These are phyloP conservation scores for Megaleporinus macrocephalus DNA, from an alignment of 2,113 vertebrate genomes.

Conservation along the genomic window DNA sequence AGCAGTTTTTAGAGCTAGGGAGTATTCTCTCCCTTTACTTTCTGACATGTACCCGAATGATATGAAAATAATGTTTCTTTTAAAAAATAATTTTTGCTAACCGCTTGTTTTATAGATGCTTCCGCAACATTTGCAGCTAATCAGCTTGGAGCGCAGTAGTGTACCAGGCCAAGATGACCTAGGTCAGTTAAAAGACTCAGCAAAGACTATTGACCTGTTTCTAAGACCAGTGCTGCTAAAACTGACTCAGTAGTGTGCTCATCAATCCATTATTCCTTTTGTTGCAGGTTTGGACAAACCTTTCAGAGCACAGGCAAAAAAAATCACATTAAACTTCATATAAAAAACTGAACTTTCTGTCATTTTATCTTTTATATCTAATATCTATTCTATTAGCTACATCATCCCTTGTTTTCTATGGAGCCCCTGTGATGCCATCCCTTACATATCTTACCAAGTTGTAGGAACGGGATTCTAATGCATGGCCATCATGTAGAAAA, in stretches of 20 bases:
- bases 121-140: not conserved
- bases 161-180: not conserved
- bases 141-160: not conserved
- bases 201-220: slow-evolving; percentile 28
- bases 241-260: not conserved
- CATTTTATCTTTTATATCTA: no score
- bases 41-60: not conserved
- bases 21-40: not conserved
- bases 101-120: not conserved
- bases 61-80: slow-evolving; percentile 3
- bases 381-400: no score
- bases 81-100: not conserved
- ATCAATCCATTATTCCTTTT: no score
- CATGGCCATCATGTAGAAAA: no score
- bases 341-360: no score
- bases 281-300: no score
- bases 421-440: no score
- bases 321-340: no score
- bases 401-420: no score
- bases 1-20: not conserved
- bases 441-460: no score
- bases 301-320: no score
- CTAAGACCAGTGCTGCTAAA: slow-evolving; percentile 47
- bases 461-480: no score
- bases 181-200: slow-evolving; percentile 35